A percentile compares a stretch with the other conserved stretches of the same genome.
Conservation (phyloP, 1,140 invertebrate genomes). For the Pachypeltis micranthus region DNA sequence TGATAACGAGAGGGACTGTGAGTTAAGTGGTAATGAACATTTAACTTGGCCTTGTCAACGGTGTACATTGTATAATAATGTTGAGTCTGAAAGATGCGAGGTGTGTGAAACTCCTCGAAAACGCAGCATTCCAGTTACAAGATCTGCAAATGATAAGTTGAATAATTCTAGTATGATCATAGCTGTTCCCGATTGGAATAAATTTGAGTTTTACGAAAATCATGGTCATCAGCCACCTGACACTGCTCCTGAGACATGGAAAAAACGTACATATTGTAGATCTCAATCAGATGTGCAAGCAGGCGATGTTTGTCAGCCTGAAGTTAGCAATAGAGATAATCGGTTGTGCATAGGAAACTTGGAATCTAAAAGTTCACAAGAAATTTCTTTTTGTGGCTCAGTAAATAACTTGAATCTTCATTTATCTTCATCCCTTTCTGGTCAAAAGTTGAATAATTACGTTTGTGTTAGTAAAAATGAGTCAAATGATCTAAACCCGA, state of each 20-base stretch:
- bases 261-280: constrained; percentile 35
- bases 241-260: constrained; percentile 39
- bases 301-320: constrained; percentile 32
- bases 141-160: constrained; percentile 29
- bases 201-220: constrained; percentile 26
- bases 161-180: constrained; percentile 39
- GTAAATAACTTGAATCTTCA: constrained; percentile 29
- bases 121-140: constrained; percentile 35
- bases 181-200: constrained; percentile 39
- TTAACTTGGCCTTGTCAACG: constrained; percentile 45
- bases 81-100: constrained; percentile 42
- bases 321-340: constrained; percentile 35
- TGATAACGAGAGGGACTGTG: constrained; percentile 23
- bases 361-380: constrained; percentile 34
- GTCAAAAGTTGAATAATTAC: constrained; percentile 35
- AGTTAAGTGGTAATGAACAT: constrained; percentile 23
- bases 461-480: constrained; percentile 47
- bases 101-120: constrained; percentile 48
- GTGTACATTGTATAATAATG: constrained; percentile 44
- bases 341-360: constrained; percentile 48
- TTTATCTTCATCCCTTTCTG: constrained; percentile 18
- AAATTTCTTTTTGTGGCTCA: constrained; percentile 15
- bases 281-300: constrained; percentile 39
- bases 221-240: constrained; percentile 36
- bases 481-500: constrained; percentile 31